A percentile compares a stretch with the other conserved stretches of the same genome.
These are phyloP conservation scores for Rhogogaster chlorosoma DNA, from an alignment of 2,888 invertebrate species.

Conservation along the genomic window DNA sequence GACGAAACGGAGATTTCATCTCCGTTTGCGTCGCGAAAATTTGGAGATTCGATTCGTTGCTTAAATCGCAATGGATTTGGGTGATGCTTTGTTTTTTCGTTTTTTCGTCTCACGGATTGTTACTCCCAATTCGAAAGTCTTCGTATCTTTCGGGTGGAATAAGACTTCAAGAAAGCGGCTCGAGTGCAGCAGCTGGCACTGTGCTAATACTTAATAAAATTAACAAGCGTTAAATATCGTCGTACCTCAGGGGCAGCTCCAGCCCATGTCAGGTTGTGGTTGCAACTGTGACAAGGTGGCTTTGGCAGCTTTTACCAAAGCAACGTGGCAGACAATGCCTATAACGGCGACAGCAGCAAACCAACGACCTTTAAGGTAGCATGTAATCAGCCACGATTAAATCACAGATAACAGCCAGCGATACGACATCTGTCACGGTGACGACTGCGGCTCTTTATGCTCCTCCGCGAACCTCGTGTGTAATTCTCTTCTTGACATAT, in stretches of 20 bases:
- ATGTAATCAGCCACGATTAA: slow-evolving; percentile 48
- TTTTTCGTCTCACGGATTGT: background rate
- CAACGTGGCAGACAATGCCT: slow-evolving; percentile 43
- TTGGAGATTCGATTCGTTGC: background rate
- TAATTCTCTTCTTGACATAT: slow-evolving; percentile 7
- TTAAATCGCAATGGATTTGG: background rate
- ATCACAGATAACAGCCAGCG: slow-evolving; percentile 40
- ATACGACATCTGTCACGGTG: slow-evolving; percentile 40
- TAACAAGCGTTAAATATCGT: slow-evolving; percentile 42
- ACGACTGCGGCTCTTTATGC: slow-evolving; percentile 26
- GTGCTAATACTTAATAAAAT: slow-evolving; percentile 25
- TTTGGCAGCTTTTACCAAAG: slow-evolving; percentile 41
- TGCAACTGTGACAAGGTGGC: slow-evolving; percentile 46
- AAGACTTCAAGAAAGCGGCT: background rate
- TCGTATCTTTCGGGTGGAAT: background rate
- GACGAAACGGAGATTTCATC: background rate
- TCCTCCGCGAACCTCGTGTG: background rate
- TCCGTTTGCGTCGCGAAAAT: background rate
- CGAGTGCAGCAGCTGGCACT: background rate
- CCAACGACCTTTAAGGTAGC: slow-evolving; percentile 51
- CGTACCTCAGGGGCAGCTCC: slow-evolving; percentile 4
- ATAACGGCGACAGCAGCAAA: slow-evolving; percentile 39
- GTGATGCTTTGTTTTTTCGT: background rate
- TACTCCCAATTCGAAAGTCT: slow-evolving; percentile 23
- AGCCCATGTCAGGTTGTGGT: slow-evolving; percentile 27